phyloP scores from a whole-genome alignment of 2,113 vertebrate genomes.

The Petrocephalus microphthalmus region DNA sequence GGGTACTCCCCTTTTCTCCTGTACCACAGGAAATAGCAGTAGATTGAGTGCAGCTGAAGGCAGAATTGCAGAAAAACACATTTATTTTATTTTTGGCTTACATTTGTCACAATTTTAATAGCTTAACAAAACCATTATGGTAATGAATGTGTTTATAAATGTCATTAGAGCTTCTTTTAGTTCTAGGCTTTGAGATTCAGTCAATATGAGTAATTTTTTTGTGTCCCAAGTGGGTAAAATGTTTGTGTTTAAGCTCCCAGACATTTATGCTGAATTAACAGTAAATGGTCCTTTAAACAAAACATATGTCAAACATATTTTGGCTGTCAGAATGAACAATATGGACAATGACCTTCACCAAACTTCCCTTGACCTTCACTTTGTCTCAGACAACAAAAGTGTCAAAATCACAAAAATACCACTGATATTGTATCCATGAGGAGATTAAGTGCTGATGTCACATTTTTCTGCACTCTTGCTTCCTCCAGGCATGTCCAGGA shows the following conservation, averaged over 20 bases:
- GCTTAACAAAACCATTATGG: not conserved
- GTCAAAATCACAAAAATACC: constrained; percentile 28
- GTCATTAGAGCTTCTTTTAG: not conserved
- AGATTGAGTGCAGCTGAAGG: not conserved
- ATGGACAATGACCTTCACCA: constrained; percentile 33
- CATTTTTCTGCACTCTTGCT: constrained; percentile 50
- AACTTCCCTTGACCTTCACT: constrained; percentile 21
- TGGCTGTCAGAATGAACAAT: constrained; percentile 37
- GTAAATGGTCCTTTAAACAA: constrained; percentile 25
- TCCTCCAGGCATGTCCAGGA: constrained; percentile 60
- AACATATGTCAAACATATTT: constrained; percentile 34
- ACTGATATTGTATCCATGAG: constrained; percentile 36
- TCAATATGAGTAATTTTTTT: not conserved
- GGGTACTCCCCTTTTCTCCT: not conserved
- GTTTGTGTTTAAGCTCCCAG: not conserved
- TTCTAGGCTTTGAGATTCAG: not conserved
- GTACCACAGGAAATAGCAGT: not conserved
- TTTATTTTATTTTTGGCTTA: not conserved
- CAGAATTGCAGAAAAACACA: not conserved
- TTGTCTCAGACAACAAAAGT: constrained; percentile 20
- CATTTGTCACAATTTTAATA: not conserved
- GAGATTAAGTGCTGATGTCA: constrained; percentile 60
- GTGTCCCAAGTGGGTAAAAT: not conserved
- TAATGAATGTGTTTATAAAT: not conserved
- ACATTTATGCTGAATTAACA: constrained; percentile 47